Percentiles rank a stretch among this genome's conserved stretches.
These are phyloP conservation scores for Drosophila murphyi DNA, from an alignment of 1,140 invertebrate species.

Conservation along the genomic window DNA sequence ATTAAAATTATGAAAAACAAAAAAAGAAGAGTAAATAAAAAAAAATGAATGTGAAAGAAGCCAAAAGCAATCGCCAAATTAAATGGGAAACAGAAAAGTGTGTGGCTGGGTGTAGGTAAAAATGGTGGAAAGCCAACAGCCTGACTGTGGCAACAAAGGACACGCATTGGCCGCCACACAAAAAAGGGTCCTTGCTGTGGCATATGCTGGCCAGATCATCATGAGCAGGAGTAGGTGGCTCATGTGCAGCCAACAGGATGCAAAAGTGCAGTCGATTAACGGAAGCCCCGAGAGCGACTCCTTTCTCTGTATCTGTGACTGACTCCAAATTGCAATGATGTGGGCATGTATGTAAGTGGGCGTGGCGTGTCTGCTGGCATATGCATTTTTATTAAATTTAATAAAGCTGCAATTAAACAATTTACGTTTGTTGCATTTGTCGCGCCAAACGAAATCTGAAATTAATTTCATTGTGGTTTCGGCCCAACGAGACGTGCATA, in stretches of 20 bases:
- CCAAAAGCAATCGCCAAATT: slow-evolving; percentile 65
- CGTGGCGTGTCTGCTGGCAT: slow-evolving; percentile 56
- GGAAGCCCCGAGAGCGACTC: slow-evolving; percentile 50
- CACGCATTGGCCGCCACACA: slow-evolving; percentile 39
- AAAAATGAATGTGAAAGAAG: slow-evolving; percentile 45
- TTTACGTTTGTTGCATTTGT: slow-evolving; percentile 71
- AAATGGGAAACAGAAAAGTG: slow-evolving; percentile 60
- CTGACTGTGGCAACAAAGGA: slow-evolving; percentile 54
- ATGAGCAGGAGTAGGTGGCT: slow-evolving; percentile 23
- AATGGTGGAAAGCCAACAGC: slow-evolving; percentile 21
- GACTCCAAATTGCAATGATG: background rate
- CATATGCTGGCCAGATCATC: slow-evolving; percentile 21
- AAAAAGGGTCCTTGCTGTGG: slow-evolving; percentile 28
- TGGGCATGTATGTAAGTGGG: slow-evolving; percentile 29
- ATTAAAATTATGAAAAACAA: slow-evolving; percentile 69
- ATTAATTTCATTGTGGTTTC: slow-evolving; percentile 72
- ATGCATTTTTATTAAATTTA: slow-evolving; percentile 81
- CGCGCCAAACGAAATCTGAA: slow-evolving; percentile 56
- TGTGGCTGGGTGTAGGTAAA: too few relatives aligned
- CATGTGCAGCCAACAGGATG: slow-evolving; percentile 63
- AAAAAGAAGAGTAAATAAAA: slow-evolving; percentile 8
- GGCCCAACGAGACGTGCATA: slow-evolving; percentile 1
- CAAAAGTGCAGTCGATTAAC: slow-evolving; percentile 81
- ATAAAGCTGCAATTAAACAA: slow-evolving; percentile 71
- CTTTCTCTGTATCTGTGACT: slow-evolving; percentile 16